A percentile compares a stretch with the other conserved stretches of the same genome.
phyloP scores from a whole-genome alignment of 37 sponge, comb jelly and placozoan genomes.

The Lycopodina hypogea region DNA sequence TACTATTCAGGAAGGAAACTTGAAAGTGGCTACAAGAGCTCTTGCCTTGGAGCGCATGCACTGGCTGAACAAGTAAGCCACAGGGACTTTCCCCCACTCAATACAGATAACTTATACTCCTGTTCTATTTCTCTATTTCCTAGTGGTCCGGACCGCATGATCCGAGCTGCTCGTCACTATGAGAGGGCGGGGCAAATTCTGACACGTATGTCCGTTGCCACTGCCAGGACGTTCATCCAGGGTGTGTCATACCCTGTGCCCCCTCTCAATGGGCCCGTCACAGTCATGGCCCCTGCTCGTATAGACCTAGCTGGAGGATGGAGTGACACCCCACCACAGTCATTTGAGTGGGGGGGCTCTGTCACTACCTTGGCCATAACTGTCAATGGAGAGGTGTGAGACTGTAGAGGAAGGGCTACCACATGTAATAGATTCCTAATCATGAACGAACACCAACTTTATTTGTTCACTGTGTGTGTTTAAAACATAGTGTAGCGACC shows the following conservation, averaged over 20 bases:
- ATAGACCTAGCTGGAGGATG: conserved; percentile 80
- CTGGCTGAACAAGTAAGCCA: conserved; percentile 56
- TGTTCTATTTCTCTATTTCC: not conserved
- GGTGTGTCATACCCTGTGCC: conserved; percentile 34
- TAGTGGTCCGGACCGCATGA: conserved; percentile 63
- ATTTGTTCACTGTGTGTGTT: too few species aligned
- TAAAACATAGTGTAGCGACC: too few species aligned
- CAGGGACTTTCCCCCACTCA: not conserved
- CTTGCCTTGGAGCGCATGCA: conserved; percentile 63
- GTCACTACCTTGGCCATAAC: conserved; percentile 69
- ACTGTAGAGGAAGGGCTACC: too few species aligned
- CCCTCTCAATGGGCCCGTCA: conserved; percentile 41
- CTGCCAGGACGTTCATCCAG: conserved; percentile 56
- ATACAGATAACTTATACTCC: not conserved
- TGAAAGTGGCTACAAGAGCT: conserved; percentile 47
- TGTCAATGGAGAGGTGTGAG: conserved; percentile 50
- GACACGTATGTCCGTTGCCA: conserved; percentile 60
- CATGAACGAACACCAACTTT: too few species aligned
- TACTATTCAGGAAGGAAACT: conserved; percentile 34
- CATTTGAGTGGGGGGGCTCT: conserved; percentile 80
- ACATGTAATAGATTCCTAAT: too few species aligned
- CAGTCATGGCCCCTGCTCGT: conserved; percentile 65
- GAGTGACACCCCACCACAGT: conserved; percentile 84
- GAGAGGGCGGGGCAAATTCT: conserved; percentile 84
- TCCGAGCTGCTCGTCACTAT: conserved; percentile 87